Evolutionary conservation across 2,113 vertebrate species (phyloP).

Genomic region (Melanocharis versteri): DNA sequence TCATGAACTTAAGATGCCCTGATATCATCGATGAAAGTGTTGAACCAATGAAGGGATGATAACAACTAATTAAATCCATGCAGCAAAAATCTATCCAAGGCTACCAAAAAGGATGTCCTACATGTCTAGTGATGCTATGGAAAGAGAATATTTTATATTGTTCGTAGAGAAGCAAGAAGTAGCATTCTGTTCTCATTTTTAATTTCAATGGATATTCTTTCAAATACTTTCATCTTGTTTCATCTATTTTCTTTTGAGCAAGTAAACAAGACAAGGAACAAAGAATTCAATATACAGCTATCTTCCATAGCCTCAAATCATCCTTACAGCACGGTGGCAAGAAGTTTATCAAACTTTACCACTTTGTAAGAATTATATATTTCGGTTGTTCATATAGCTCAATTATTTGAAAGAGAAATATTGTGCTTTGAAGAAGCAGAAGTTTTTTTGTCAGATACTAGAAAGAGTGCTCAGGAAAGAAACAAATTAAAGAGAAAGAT

Average conservation of each 20-base stretch:
- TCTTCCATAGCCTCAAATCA: neutral
- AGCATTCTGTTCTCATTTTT: neutral
- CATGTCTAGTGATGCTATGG: neutral
- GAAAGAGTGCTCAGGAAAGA: neutral
- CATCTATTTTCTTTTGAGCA: neutral
- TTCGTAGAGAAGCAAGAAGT: neutral
- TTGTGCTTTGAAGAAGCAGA: neutral
- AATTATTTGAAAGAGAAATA: neutral
- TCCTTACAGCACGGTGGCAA: neutral
- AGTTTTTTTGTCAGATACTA: neutral
- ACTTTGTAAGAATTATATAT: neutral
- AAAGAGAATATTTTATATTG: neutral
- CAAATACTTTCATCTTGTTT: neutral
- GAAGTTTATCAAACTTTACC: neutral
- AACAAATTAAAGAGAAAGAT: neutral
- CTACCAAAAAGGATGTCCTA: neutral
- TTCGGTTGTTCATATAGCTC: neutral
- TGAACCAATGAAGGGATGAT: neutral
- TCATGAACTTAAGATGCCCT: neutral
- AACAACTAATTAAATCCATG: neutral
- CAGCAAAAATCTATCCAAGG: neutral
- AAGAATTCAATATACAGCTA: neutral
- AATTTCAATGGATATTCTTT: neutral
- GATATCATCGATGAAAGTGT: neutral
- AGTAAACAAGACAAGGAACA: neutral